Conservation (phyloP, 2,797 vertebrate species). For the Spatula versicolor region DNA sequence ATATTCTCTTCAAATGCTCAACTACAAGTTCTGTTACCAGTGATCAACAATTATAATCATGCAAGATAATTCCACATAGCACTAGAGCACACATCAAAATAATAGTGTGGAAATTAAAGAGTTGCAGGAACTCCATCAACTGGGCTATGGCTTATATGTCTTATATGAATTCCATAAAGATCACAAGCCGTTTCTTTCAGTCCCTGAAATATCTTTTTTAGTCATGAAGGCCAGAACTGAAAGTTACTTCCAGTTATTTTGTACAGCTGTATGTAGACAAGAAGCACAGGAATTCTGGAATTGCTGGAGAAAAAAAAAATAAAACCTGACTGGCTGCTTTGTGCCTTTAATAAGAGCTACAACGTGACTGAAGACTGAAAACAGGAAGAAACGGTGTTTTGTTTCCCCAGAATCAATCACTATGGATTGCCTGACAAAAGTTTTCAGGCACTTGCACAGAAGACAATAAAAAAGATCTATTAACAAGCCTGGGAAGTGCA, state of each 20-base stretch:
- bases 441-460: conserved; percentile 27
- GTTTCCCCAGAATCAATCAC: conserved; percentile 62
- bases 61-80: background rate
- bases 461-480: conserved; percentile 32
- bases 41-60: background rate
- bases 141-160: background rate
- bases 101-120: background rate
- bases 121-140: background rate
- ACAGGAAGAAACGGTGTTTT: conserved; percentile 59
- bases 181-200: background rate
- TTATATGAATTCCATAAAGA: background rate
- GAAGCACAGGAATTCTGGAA: conserved; percentile 23
- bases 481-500: conserved; percentile 36
- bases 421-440: conserved; percentile 51
- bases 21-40: background rate
- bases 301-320: background rate
- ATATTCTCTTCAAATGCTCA: background rate
- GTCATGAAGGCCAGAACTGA: background rate
- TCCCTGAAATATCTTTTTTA: background rate
- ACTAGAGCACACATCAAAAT: background rate
- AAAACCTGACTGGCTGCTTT: background rate
- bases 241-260: conserved; percentile 45
- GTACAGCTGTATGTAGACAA: conserved; percentile 43
- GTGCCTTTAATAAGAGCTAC: conserved; percentile 11
- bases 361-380: conserved; percentile 21